phyloP scores from a whole-genome alignment of 2,113 vertebrate species.

The Megaceryle torquata region DNA sequence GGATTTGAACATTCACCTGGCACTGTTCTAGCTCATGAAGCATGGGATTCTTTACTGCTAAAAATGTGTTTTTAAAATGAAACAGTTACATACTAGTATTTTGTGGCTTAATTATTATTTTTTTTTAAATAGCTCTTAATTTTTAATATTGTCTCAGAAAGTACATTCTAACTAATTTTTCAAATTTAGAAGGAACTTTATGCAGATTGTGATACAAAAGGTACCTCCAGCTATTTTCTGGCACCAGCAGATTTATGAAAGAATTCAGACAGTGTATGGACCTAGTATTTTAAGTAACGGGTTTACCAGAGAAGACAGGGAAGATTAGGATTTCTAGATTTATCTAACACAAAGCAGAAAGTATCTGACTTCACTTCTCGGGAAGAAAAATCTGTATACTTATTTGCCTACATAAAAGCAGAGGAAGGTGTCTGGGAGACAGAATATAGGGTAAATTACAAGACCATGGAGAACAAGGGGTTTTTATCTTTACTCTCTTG shows the following conservation, averaged over 20 bases:
- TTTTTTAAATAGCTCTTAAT: background rate
- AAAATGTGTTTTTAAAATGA: background rate
- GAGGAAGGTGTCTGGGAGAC: background rate
- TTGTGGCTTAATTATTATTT: background rate
- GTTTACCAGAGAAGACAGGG: background rate
- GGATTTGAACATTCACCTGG: background rate
- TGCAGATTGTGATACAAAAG: background rate
- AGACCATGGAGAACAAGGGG: fast-evolving
- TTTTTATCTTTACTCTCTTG: background rate
- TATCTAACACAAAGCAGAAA: background rate
- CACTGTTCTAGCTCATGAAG: background rate
- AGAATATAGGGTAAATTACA: background rate
- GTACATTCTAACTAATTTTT: background rate
- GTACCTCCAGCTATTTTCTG: background rate
- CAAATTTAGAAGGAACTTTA: background rate
- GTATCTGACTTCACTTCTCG: background rate
- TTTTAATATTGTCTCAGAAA: background rate
- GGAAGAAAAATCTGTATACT: background rate
- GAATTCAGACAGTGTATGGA: background rate
- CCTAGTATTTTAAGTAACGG: background rate
- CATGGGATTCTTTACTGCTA: background rate
- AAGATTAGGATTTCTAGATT: background rate
- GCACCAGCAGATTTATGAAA: background rate
- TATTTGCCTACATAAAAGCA: background rate
- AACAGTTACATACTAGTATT: background rate